These are phyloP conservation scores for Rugalucina vietnamica DNA, from an alignment of 2,888 invertebrate genomes.

Conservation along the genomic window DNA sequence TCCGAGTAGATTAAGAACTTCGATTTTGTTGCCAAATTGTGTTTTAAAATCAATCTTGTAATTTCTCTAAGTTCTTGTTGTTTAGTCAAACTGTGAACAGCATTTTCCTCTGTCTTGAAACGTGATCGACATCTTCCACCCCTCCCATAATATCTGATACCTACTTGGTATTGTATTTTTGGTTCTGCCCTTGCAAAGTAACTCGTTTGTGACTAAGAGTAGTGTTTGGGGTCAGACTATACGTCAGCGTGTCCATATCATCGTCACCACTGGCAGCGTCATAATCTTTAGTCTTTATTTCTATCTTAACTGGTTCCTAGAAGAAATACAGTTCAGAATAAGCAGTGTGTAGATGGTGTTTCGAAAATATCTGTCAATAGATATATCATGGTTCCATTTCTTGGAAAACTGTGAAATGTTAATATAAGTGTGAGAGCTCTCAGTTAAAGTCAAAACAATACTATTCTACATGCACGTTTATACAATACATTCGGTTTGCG, in stretches of 20 bases:
- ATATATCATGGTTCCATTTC: background rate
- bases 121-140: background rate
- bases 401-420: background rate
- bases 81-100: background rate
- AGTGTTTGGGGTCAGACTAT: background rate
- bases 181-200: background rate
- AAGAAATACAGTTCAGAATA: background rate
- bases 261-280: background rate
- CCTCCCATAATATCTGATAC: background rate
- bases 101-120: background rate
- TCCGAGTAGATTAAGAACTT: background rate
- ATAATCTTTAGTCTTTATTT: background rate
- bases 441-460: too few relatives aligned
- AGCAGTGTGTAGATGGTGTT: background rate
- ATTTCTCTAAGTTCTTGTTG: background rate
- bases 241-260: background rate
- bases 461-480: too few relatives aligned
- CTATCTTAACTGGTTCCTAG: background rate
- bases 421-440: too few relatives aligned
- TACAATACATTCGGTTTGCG: too few relatives aligned
- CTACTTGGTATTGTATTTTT: background rate
- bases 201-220: background rate
- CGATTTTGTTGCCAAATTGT: background rate
- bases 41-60: background rate
- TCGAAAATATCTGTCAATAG: background rate